These are phyloP conservation scores for Plestiodon gilberti DNA, from an alignment of 2,113 vertebrate species.

Conservation along the genomic window DNA sequence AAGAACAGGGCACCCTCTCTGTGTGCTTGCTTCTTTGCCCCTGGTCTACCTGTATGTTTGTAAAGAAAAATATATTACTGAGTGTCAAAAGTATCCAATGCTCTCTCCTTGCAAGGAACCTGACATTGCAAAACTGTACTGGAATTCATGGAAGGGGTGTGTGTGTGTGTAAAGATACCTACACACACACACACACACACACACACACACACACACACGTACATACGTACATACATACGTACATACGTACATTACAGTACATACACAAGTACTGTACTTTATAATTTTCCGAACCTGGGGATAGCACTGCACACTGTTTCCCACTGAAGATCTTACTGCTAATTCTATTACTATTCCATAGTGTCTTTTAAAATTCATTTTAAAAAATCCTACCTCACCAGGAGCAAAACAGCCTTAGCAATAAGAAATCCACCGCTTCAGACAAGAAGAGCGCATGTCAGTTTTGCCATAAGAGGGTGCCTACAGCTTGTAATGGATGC, in stretches of 20 bases:
- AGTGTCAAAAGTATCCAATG: not conserved
- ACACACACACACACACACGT: too few species aligned
- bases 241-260: too few species aligned
- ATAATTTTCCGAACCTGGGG: not conserved
- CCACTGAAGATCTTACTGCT: not conserved
- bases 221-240: too few species aligned
- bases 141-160: not conserved
- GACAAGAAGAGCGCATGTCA: not conserved
- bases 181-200: too few species aligned
- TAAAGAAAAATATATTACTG: too few species aligned
- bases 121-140: not conserved
- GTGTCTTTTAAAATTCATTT: not conserved
- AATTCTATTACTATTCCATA: not conserved
- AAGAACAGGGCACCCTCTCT: too few species aligned
- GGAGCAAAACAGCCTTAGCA: not conserved
- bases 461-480: slow-evolving; percentile 39
- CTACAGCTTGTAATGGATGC: slow-evolving; percentile 57
- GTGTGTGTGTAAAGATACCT: too few species aligned
- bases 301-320: not conserved
- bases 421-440: slow-evolving; percentile 35
- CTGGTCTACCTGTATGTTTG: too few species aligned
- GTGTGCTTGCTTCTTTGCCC: too few species aligned
- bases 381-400: not conserved
- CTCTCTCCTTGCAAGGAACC: not conserved
- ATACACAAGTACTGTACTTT: too few species aligned